Conservation (phyloP, 2,113 vertebrate species). For the Rhinopomastus cyanomelas region DNA sequence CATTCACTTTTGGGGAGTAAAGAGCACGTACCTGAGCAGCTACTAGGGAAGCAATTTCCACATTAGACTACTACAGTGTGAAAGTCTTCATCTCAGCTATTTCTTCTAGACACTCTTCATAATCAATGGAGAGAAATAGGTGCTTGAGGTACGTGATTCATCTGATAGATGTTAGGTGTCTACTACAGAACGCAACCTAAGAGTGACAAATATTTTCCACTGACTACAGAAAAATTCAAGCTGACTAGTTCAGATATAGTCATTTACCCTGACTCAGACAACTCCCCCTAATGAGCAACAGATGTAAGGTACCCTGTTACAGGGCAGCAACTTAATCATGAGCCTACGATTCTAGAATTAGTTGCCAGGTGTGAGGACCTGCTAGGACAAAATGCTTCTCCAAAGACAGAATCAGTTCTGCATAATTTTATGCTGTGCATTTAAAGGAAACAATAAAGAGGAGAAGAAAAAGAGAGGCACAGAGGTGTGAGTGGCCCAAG, state of each 20-base stretch:
- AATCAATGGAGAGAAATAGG: slow-evolving; percentile 8
- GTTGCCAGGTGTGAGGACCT: neutral
- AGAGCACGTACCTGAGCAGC: neutral
- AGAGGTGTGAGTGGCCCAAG: neutral
- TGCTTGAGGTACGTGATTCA: neutral
- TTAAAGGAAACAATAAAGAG: neutral
- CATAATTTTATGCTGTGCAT: neutral
- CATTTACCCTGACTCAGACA: slow-evolving; percentile 17
- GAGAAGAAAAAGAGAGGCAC: neutral
- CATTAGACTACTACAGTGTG: neutral
- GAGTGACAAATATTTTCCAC: slow-evolving; percentile 6
- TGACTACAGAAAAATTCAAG: slow-evolving; percentile 20
- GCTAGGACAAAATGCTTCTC: neutral
- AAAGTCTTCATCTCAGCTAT: neutral
- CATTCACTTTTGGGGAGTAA: neutral
- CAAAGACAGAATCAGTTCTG: neutral
- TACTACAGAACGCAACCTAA: neutral
- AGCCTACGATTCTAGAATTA: slow-evolving; percentile 14
- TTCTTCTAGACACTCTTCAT: neutral
- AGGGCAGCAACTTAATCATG: slow-evolving; percentile 34
- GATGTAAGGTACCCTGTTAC: slow-evolving; percentile 36
- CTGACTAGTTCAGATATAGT: slow-evolving; percentile 7
- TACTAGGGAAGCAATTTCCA: neutral
- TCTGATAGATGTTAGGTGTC: neutral
- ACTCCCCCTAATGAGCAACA: slow-evolving; percentile 37